These are phyloP conservation scores for Dasysyrphus albostriatus DNA, from an alignment of 2,888 invertebrate species.

Conservation along the genomic window DNA sequence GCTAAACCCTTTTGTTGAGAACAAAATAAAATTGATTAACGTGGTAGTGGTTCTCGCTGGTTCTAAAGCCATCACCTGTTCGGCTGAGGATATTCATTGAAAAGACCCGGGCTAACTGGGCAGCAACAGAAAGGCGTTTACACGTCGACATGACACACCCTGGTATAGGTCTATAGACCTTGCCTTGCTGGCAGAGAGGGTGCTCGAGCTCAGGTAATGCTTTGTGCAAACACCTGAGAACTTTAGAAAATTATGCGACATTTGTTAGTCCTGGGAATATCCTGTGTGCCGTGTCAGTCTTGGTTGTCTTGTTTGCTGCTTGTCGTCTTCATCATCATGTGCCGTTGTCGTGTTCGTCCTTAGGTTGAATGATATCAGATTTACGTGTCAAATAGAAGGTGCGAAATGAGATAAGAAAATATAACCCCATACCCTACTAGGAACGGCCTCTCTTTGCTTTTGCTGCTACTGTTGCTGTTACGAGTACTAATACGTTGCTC, in stretches of 20 bases:
- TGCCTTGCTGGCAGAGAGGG: conserved; percentile 4
- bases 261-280: conserved; percentile 63
- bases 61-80: background rate
- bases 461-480: background rate
- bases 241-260: conserved; percentile 75
- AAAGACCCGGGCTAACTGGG: conserved; percentile 25
- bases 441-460: conserved; percentile 20
- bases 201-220: conserved; percentile 52
- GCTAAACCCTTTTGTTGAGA: conserved; percentile 54
- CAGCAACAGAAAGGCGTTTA: conserved; percentile 29
- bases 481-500: background rate
- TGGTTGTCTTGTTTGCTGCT: conserved; percentile 30
- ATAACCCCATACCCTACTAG: conserved; percentile 65
- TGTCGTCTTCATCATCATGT: conserved; percentile 54
- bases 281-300: conserved; percentile 14
- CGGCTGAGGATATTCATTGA: background rate
- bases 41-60: conserved; percentile 48
- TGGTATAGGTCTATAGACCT: background rate
- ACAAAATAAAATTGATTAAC: conserved; percentile 72
- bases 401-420: conserved; percentile 73
- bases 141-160: conserved; percentile 33
- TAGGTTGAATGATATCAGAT: conserved; percentile 72
- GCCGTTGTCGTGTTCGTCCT: conserved; percentile 37
- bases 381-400: conserved; percentile 73
- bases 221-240: conserved; percentile 66